Percentiles rank a stretch among this genome's conserved stretches.
phyloP scores from a whole-genome alignment of 1,140 invertebrate genomes.

The Homalodisca vitripennis region DNA sequence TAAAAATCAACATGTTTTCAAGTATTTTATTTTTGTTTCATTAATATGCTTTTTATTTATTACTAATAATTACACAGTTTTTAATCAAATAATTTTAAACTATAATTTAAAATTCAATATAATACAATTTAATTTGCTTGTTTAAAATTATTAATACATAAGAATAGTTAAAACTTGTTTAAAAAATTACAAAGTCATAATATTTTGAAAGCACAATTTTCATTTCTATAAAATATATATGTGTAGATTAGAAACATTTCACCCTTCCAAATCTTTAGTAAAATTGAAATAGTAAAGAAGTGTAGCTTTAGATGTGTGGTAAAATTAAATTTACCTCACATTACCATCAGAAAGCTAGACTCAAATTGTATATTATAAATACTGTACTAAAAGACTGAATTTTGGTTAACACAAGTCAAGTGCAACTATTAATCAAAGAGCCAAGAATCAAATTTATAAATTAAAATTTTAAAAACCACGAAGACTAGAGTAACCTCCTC shows the following conservation, averaged over 20 bases:
- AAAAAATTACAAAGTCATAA: neutral
- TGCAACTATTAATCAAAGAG: neutral
- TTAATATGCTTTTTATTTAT: too few relatives aligned
- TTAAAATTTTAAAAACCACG: neutral
- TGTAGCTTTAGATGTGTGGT: neutral
- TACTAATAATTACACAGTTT: too few relatives aligned
- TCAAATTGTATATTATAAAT: neutral
- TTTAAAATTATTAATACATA: neutral
- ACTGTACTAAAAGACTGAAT: neutral
- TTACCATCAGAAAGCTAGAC: neutral
- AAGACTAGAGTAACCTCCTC: slow-evolving; percentile 38
- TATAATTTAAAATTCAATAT: too few relatives aligned
- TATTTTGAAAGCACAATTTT: neutral
- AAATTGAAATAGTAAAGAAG: too few relatives aligned
- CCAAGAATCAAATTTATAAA: neutral
- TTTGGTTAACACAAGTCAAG: neutral
- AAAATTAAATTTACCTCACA: neutral
- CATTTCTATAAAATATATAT: neutral
- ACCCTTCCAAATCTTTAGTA: neutral
- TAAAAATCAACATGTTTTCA: too few relatives aligned
- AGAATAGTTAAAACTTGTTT: neutral
- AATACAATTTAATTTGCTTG: too few relatives aligned
- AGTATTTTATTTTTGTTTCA: too few relatives aligned
- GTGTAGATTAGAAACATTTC: neutral
- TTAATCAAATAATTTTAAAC: too few relatives aligned